Conservation (phyloP, 2,888 invertebrate species). For the Erebia aethiops region DNA sequence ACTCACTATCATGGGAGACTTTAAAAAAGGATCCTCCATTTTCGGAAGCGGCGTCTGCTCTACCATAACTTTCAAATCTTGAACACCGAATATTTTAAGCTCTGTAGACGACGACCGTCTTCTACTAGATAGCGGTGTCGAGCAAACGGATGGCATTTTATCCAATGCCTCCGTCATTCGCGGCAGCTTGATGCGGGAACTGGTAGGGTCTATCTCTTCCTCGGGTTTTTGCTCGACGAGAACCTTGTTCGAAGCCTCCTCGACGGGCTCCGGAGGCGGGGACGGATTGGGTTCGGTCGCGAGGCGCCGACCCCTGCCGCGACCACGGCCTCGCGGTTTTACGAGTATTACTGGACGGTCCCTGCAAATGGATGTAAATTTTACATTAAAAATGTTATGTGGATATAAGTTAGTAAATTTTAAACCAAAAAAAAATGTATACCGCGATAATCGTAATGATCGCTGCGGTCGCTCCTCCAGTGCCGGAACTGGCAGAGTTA, state of each 20-base stretch:
- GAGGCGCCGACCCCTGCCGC: conserved; percentile 63
- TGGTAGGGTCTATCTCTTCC: conserved; percentile 68
- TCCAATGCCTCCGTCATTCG: conserved; percentile 76
- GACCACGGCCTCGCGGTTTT: conserved; percentile 68
- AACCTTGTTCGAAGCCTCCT: conserved; percentile 48
- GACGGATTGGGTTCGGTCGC: conserved; percentile 45
- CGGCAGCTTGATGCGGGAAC: conserved; percentile 75
- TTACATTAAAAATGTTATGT: not conserved
- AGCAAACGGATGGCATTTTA: conserved; percentile 64
- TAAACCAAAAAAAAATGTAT: conserved; percentile 36
- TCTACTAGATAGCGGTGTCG: conserved; percentile 66
- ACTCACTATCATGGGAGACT: conserved; percentile 55
- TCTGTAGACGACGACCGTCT: conserved; percentile 53
- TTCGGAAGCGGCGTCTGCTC: conserved; percentile 47
- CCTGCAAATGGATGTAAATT: conserved; percentile 49
- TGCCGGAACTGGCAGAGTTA: conserved; percentile 65
- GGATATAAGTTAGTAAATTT: not conserved
- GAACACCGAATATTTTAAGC: conserved; percentile 49
- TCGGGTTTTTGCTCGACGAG: conserved; percentile 46
- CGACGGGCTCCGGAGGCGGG: conserved; percentile 46
- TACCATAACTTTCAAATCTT: conserved; percentile 54
- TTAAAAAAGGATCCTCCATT: conserved; percentile 56
- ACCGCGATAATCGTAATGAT: conserved; percentile 74
- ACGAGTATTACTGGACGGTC: conserved; percentile 68
- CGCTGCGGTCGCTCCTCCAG: conserved; percentile 76